These are phyloP conservation scores for Pseudomyrmex cubaensis DNA, from an alignment of 1,140 invertebrate species.

Conservation along the genomic window DNA sequence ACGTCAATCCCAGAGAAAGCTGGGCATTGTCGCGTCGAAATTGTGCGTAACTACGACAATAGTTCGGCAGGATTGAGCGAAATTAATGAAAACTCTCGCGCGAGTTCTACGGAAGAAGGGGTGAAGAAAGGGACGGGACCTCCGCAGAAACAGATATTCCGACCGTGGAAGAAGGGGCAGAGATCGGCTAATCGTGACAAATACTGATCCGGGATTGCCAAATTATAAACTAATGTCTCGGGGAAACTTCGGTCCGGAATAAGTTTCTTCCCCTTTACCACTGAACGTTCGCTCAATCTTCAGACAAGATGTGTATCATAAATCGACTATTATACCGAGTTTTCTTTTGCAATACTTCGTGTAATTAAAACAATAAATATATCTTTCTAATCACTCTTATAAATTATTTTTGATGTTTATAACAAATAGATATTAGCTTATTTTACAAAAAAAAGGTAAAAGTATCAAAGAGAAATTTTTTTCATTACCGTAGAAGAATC, in stretches of 20 bases:
- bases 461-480: neutral
- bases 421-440: neutral
- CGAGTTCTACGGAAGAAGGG: conserved; percentile 68
- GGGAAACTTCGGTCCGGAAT: conserved; percentile 77
- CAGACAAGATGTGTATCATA: conserved; percentile 5
- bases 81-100: conserved; percentile 83
- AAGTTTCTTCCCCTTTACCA: conserved; percentile 63
- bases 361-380: neutral
- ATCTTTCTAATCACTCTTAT: neutral
- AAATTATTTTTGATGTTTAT: neutral
- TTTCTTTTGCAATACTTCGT: conserved; percentile 18
- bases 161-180: conserved; percentile 60
- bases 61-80: conserved; percentile 80
- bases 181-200: conserved; percentile 85
- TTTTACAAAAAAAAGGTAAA: neutral
- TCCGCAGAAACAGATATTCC: conserved; percentile 63
- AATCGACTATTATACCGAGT: neutral
- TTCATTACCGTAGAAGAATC: neutral
- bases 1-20: conserved; percentile 73
- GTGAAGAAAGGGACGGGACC: conserved; percentile 70
- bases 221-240: conserved; percentile 85
- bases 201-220: conserved; percentile 84
- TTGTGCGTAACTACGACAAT: conserved; percentile 83
- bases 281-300: conserved; percentile 32
- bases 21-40: conserved; percentile 80